Conservation (phyloP, 2,113 vertebrate genomes). For the Myotis lucifugus region DNA sequence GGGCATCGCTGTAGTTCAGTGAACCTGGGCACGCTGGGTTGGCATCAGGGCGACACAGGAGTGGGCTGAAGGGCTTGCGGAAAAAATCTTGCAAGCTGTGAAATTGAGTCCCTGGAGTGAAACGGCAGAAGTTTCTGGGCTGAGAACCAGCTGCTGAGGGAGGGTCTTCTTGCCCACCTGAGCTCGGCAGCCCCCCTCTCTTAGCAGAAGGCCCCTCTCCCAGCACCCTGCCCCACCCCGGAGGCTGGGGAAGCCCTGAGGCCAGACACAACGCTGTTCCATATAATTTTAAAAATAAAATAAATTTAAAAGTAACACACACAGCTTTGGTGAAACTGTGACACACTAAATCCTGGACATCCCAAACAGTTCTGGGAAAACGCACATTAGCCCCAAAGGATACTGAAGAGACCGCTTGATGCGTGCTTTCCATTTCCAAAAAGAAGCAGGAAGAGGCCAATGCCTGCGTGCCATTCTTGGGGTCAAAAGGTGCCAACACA, state of each 20-base stretch:
- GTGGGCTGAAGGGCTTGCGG: background rate
- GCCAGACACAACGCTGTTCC: background rate
- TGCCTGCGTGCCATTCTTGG: slow-evolving; percentile 55
- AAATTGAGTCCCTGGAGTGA: background rate
- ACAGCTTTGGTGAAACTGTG: background rate
- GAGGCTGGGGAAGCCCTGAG: background rate
- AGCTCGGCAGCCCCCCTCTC: background rate
- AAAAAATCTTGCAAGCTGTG: background rate
- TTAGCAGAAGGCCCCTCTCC: accelerated
- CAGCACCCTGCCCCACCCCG: background rate
- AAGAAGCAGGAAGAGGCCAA: slow-evolving; percentile 40
- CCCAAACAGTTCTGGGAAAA: background rate
- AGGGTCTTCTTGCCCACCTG: background rate
- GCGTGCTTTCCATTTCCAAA: background rate
- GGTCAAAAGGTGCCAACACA: slow-evolving; percentile 27
- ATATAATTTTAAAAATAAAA: no score
- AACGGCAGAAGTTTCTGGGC: background rate
- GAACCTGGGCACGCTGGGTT: accelerated
- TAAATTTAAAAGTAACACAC: background rate
- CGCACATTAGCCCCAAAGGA: background rate
- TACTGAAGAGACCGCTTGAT: background rate
- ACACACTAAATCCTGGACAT: background rate
- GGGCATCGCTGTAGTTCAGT: background rate
- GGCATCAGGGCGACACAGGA: background rate
- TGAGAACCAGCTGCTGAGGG: background rate